Evolutionary conservation across 2,113 vertebrate genomes (phyloP), one percentile per base, ranked within the genome.

Genomic region (Atrichornis clamosus): DNA sequence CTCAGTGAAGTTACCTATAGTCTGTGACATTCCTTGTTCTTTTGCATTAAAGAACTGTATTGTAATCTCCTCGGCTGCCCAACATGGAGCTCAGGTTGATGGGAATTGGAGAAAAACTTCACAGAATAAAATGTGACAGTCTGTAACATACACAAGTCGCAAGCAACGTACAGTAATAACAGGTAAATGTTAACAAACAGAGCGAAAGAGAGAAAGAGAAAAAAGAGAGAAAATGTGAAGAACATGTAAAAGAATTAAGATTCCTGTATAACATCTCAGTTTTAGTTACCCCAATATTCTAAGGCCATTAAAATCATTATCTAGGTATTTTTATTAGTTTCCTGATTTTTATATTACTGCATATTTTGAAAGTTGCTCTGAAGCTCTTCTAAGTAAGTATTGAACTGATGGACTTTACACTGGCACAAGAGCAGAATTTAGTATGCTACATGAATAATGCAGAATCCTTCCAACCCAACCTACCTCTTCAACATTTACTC

Each of bases 111-210:
- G 96, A 70, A 96, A 97, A 98, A 96, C 88, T 94, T 97, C 97
- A 98, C 95, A 91, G 96, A 97, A 97, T 98, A 98, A 97, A 97
- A 96, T 97, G 97, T 97, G 96, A 97, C 91, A 93, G 96, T 97
- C 97, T 98, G 98, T 97, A 98, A 98, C 97, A 98, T 94, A 98
- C 79, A 98, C 88, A 96, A 97, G 96, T 96, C 49, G 96, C 95
- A 97, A 94, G 97, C 95, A 96, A 91, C 97, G 89, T 78, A 97
- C 96, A 87, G 90, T 89, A 98, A 96, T 90, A 93, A 98, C 97
- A 98, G 95, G 85, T 95, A 96, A 97, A 98, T 97, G 97, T 97
- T 97, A 97, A 98, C 97, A 98, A 98, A 98, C 95, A 89, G 88
- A 97, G 97, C 1, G 96, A 95, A 96, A 96, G 96, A 98, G 96